Conservation (phyloP, 2,888 invertebrate species). For the Oegoconia quadripuncta region DNA sequence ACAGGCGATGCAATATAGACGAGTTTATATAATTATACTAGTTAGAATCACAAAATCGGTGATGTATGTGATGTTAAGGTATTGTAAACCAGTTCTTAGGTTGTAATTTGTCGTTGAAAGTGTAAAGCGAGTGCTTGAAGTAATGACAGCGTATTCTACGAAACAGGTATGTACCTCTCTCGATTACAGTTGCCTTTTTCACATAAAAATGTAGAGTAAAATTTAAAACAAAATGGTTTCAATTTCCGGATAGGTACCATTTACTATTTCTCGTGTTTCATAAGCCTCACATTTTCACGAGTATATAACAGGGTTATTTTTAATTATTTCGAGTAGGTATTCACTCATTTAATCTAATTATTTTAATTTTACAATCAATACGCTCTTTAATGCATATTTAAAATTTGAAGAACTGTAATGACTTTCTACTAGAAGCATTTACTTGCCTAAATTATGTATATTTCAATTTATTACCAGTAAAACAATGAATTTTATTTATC, state of each 20-base stretch:
- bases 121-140: constrained; percentile 61
- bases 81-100: constrained; percentile 55
- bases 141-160: constrained; percentile 43
- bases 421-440: constrained; percentile 49
- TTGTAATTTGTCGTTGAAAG: constrained; percentile 53
- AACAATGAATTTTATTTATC: constrained; percentile 72
- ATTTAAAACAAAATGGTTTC: constrained; percentile 27
- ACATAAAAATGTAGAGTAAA: constrained; percentile 16
- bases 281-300: constrained; percentile 16
- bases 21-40: constrained; percentile 43
- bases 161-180: constrained; percentile 63
- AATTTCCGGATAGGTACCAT: no score
- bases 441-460: constrained; percentile 48
- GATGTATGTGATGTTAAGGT: constrained; percentile 60
- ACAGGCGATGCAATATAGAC: constrained; percentile 57
- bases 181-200: constrained; percentile 23
- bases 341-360: constrained; percentile 33
- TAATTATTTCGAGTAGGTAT: constrained; percentile 32
- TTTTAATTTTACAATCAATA: constrained; percentile 33
- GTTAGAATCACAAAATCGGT: constrained; percentile 50
- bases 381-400: constrained; percentile 27
- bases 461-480: constrained; percentile 59
- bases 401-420: constrained; percentile 30
- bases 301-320: constrained; percentile 66
- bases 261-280: no score